Evolutionary conservation across 2,797 vertebrate genomes (phyloP), one percentile per base, ranked within the genome.

Genomic region (Synaphobranchus kaupii): DNA sequence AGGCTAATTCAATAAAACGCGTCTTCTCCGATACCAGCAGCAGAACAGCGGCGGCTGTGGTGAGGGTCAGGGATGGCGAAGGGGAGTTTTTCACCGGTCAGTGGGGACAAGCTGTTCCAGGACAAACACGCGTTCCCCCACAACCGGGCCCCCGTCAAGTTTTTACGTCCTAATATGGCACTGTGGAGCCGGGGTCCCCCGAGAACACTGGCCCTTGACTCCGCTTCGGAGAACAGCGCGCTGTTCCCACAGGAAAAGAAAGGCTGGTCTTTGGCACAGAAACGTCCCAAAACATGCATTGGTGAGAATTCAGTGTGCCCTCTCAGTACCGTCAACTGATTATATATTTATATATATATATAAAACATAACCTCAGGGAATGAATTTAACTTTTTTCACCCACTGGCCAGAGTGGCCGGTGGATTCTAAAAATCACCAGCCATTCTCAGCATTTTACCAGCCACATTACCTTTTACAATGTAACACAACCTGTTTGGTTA

Each of bases 221-320:
- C 95, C 86, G 88, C 94, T 96, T 95, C 96, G 94, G 94, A 96
- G 96, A 96, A 97, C 94, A 95, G 95, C 93, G 93, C 90, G 89
- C 94, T 96, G 96, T 97, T 97, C 96, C 96, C 96, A 97, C 96
- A 97, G 96, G 96, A 97, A 97, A 96, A 91, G 88, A 94, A 71
- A 20, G 89, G 83, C 85, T 93, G 91, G 89, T 88, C 71, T 93
- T 94, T 95, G 94, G 92, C 91, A 93, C 76, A 90, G 87, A 81
- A 89, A 90, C 90, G 89, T 93, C 91, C 89, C 86, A 81, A 92
- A 91, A 91, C 89, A 91, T 80, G 89, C 90, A 93, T 89, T 90
- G 92, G 91, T 82, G 83, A 88, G 88, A 25, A 47, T 92, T 87
- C 6, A 44, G 31, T 87, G 73, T 25, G 48, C 47, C 66, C 82